Evolutionary conservation across 2,797 vertebrate genomes (phyloP), one percentile per base, ranked within the genome.

Genomic region (Micropoecilia bifurca): DNA sequence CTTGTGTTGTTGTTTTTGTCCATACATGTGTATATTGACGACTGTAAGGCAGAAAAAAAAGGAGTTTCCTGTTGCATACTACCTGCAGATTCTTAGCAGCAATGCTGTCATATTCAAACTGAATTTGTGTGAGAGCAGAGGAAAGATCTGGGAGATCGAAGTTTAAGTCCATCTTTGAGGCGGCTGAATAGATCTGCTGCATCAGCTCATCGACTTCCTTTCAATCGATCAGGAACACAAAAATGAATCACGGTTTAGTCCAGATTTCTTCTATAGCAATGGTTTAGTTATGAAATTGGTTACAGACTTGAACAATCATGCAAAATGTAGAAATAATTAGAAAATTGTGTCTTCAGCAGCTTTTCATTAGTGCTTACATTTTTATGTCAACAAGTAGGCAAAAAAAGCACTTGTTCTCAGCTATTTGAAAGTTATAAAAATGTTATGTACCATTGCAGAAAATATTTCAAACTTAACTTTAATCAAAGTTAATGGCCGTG

Each of bases 51-150:
- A 43, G 3, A 14, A 45, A 14, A 41, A 43, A 43, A 39, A 13
- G 47, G 47, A 57, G 22, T 25, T 75, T 3, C 39, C n/a, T 7
- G 33, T 16, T 43, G 18, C 22, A 25, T 13, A 20, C 14, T 91
- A 96, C 96, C 97, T 97, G 95, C 80, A 98, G 95, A 93, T 98
- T 97, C 88, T 96, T 96, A 73, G 96, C 96, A 2, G 96, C 87
- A 0, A 97, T 97, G 94, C 92, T 95, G 94, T 97, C 95, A 68
- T 97, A 96, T 82, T 97, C 92, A 80, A 95, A 94, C 91, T 96
- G 96, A 80, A 96, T 96, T 92, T 97, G 95, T 85, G 92, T 96
- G 79, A 97, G 93, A 87, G 97, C 96, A 76, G 96, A 91, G 82
- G 95, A 94, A 78, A 97, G 95, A 90, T 97, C 95, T 0, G 83